phyloP scores from a whole-genome alignment of 2,113 vertebrate species.

The Grammatotria lemairii region DNA sequence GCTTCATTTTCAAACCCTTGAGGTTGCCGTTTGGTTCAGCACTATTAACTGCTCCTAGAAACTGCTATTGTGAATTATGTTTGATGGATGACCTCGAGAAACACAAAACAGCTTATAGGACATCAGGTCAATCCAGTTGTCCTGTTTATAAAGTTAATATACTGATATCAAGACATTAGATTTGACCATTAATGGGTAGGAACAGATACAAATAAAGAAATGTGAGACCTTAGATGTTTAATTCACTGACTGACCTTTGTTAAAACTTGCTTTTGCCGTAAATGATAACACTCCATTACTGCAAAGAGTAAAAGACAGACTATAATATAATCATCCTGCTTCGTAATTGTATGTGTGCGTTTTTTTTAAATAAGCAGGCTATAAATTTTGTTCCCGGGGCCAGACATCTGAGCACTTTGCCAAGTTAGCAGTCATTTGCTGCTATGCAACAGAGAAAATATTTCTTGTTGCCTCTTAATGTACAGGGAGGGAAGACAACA shows the following conservation, averaged over 20 bases:
- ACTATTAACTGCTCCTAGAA: neutral
- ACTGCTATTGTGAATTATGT: neutral
- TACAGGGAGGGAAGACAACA: neutral
- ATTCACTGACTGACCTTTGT: neutral
- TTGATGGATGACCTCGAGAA: neutral
- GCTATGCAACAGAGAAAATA: constrained; percentile 27
- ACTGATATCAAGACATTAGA: neutral
- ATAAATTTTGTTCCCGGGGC: neutral
- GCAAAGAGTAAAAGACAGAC: neutral
- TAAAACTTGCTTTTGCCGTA: neutral
- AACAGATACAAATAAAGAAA: neutral
- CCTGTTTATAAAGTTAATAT: neutral
- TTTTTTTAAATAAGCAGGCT: neutral
- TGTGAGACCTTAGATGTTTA: neutral
- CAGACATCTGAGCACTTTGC: neutral
- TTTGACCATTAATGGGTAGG: neutral
- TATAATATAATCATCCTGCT: neutral
- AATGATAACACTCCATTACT: neutral
- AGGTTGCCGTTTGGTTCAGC: neutral
- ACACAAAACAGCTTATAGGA: neutral
- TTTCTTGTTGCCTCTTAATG: neutral
- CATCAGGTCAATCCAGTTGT: neutral
- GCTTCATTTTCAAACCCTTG: neutral
- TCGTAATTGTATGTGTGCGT: neutral
- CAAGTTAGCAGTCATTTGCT: neutral